Base-by-base conservation (phyloP, 2,797 vertebrate genomes). In the Serranus cabrilla region DNA sequence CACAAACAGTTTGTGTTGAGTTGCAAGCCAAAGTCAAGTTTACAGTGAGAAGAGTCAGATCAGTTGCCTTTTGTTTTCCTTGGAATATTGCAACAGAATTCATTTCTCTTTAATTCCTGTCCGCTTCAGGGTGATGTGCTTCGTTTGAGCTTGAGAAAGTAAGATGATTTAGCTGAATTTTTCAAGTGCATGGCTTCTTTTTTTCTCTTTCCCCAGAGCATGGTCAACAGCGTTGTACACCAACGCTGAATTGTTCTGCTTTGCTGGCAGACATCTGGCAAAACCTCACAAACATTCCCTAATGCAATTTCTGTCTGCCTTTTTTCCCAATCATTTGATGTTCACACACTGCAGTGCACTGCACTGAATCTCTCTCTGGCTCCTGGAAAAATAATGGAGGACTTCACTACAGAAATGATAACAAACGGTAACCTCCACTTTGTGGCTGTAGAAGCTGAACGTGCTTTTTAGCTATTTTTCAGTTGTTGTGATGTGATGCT, bases 231-330 rank as follows among this genome's bases (percentile, higher is more conserved):
- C 66, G 73, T 80, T 90, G 67, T 74, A 82, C 75, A 84, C 66
- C 80, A 71, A 76, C n/a, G 49, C 70, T 67, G 61, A 77, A 87
- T 75, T 86, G 73, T 91, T 89, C 78, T 89, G 87, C 83, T 83
- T 88, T 86, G 82, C 86, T 82, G 78, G 80, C 83, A 86, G 87
- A 91, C 90, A 93, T 91, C 90, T 93, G 92, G 88, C 86, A 83
- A 79, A 86, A 78, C 76, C 80, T 91, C 83, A 86, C 86, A 89
- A 86, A 85, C 80, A 83, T 77, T 74, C 82, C 76, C 78, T 89
- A 89, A 91, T 88, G 80, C 71, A 87, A 81, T 91, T 92, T 84
- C 73, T 81, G 76, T 21, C 74, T 74, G 77, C 49, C 34, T 86
- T 83, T 87, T 79, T 46, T 71, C 79, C 62, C 50, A 82, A 63